Percentiles rank a stretch among this genome's conserved stretches.
Conservation (phyloP, 2,888 invertebrate species). For the Scotopteryx bipunctaria region DNA sequence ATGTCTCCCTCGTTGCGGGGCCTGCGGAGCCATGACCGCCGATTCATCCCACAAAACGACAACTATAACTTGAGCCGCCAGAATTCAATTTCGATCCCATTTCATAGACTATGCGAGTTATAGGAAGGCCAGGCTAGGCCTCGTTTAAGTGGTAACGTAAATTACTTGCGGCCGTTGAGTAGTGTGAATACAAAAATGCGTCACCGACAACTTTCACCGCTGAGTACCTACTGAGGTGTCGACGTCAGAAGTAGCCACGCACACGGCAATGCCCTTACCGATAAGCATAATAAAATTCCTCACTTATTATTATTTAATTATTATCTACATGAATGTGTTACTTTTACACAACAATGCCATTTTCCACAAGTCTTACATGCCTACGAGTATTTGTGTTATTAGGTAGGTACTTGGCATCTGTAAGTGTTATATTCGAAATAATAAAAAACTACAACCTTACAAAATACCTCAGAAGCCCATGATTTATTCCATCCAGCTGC, state of each 20-base stretch:
- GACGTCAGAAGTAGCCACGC: conserved; percentile 28
- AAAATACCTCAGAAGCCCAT: no score
- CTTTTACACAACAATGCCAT: no score
- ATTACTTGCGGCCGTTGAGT: conserved; percentile 60
- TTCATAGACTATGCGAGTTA: conserved; percentile 46
- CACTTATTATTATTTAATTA: no score
- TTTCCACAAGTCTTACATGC: no score
- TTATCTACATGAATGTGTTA: no score
- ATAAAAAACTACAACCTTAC: no score
- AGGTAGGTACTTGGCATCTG: no score
- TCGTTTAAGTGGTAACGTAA: conserved; percentile 60
- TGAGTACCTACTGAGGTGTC: conserved; percentile 36
- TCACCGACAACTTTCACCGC: conserved; percentile 79
- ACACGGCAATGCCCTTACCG: conserved; percentile 28
- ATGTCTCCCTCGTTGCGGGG: conserved; percentile 51
- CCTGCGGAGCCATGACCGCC: conserved; percentile 57
- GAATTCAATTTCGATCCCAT: conserved; percentile 48
- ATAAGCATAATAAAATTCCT: conserved; percentile 28
- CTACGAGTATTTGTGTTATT: no score
- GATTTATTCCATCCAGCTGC: neutral
- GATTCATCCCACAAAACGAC: conserved; percentile 62
- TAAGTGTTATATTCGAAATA: no score
- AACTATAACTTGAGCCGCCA: conserved; percentile 52
- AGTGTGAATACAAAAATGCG: conserved; percentile 74
- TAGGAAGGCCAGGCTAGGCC: conserved; percentile 51